Base-by-base conservation (phyloP, 2,113 vertebrate species). In the Leptobrachium ailaonicum region DNA sequence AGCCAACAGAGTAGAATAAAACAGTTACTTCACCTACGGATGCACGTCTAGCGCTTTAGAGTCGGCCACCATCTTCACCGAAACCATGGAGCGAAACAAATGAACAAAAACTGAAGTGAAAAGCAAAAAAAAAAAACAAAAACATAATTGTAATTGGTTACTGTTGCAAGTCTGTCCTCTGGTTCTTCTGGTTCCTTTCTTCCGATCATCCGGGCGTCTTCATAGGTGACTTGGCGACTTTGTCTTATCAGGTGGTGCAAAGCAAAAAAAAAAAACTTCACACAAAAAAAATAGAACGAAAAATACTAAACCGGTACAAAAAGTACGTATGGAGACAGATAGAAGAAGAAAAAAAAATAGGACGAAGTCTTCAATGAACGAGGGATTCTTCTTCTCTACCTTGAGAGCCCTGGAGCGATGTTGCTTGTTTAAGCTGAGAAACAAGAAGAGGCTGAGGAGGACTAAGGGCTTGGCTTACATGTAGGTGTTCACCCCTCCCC, bases 381-480 rank as follows among this genome's bases (percentile, higher is more conserved):
- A 76, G 76, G 73, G 54, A 5, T 77, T 81, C 64, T 75, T 75
- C 64, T 75, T 75, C 69, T 60, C 9, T 77, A 83, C 73, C 85
- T 80, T 82, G 44, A 76, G 85, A 84, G 91, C 83, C 86, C 86
- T 75, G 83, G 82, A 72, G 84, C 64, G 83, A 82, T 88, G 88
- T 82, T 87, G 86, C 91, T 85, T 88, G 87, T 88, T 91, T 92
- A 91, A 92, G 93, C 92, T 90, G 93, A 91, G 93, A 84, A 83
- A 84, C 90, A 92, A 89, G 92, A 89, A 96, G 95, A 95, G 96
- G 86, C 91, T 85, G 95, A 87, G 92, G 89, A 94, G 86, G 94
- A 94, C 87, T 93, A 94, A 89, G 85, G 91, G 94, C 93, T 96
- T 94, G 90, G 90, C 95, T 98, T 98, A 98, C 96, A 98, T 95